Conservation (phyloP, 1,140 invertebrate genomes). For the Papilio polytes region DNA sequence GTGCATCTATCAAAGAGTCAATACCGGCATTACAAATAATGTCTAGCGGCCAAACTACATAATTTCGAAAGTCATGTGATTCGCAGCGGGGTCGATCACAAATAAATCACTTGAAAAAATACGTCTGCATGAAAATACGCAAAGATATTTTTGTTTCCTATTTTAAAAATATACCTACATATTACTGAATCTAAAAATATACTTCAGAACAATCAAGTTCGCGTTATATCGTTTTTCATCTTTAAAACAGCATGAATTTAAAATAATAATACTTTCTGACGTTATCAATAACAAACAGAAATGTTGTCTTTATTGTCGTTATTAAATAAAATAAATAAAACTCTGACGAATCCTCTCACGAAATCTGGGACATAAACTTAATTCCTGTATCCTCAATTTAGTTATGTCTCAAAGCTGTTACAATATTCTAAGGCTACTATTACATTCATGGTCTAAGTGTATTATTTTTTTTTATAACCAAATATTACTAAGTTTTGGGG, state of each 20-base stretch:
- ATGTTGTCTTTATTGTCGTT: too few relatives aligned
- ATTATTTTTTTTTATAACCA: too few relatives aligned
- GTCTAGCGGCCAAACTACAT: slow-evolving; percentile 27
- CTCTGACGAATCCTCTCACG: neutral
- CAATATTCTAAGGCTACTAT: neutral
- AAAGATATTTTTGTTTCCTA: slow-evolving; percentile 17
- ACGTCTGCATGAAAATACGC: slow-evolving; percentile 17
- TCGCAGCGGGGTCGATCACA: neutral
- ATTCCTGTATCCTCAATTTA: neutral
- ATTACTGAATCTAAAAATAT: slow-evolving; percentile 5
- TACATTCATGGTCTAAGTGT: too few relatives aligned
- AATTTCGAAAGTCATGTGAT: slow-evolving; percentile 32
- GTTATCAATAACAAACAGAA: neutral
- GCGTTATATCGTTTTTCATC: neutral
- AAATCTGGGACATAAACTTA: neutral
- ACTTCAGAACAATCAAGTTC: neutral
- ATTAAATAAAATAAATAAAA: too few relatives aligned
- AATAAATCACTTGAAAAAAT: slow-evolving; percentile 34
- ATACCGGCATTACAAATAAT: slow-evolving; percentile 27
- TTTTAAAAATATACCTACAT: slow-evolving; percentile 26
- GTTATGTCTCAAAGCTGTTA: neutral
- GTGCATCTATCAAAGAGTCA: slow-evolving; percentile 4
- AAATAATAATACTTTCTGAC: too few relatives aligned
- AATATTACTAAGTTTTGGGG: too few relatives aligned
- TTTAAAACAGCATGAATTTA: neutral